A percentile compares a stretch with the other conserved stretches of the same genome.
These are phyloP conservation scores for Bombus impatiens DNA, from an alignment of 1,140 invertebrate species.

Conservation along the genomic window DNA sequence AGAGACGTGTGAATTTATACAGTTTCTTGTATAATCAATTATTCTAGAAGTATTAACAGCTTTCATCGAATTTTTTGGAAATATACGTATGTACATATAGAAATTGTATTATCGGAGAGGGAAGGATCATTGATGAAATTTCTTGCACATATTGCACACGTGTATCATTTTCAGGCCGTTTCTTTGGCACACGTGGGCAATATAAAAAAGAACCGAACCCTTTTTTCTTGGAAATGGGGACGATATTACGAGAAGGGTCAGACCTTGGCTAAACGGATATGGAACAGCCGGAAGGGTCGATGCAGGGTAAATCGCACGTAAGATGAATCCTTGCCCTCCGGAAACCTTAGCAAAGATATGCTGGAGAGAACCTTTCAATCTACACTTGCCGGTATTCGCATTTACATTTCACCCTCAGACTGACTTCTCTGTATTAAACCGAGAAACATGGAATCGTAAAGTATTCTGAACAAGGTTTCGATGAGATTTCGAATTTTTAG, in stretches of 20 bases:
- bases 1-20: not conserved
- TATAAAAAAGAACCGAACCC: not conserved
- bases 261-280: slow-evolving; percentile 33
- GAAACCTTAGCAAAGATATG: slow-evolving; percentile 23
- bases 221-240: not conserved
- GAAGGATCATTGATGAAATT: not conserved
- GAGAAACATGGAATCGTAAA: too few species aligned
- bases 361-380: slow-evolving; percentile 16
- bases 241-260: slow-evolving; percentile 40
- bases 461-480: not conserved
- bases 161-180: slow-evolving; percentile 17
- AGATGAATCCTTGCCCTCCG: slow-evolving; percentile 20
- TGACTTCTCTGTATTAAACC: not conserved
- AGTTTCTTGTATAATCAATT: not conserved
- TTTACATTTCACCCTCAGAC: slow-evolving; percentile 19
- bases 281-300: not conserved
- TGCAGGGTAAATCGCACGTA: not conserved
- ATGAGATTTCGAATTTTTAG: not conserved
- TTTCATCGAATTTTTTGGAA: not conserved
- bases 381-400: slow-evolving; percentile 8
- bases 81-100: not conserved
- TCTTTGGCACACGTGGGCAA: not conserved
- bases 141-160: slow-evolving; percentile 3
- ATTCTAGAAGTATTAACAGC: not conserved
- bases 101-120: not conserved